Evolutionary conservation across 2,888 invertebrate genomes (phyloP), one percentile per base, ranked within the genome.

Genomic region (Ectemnius continuus): DNA sequence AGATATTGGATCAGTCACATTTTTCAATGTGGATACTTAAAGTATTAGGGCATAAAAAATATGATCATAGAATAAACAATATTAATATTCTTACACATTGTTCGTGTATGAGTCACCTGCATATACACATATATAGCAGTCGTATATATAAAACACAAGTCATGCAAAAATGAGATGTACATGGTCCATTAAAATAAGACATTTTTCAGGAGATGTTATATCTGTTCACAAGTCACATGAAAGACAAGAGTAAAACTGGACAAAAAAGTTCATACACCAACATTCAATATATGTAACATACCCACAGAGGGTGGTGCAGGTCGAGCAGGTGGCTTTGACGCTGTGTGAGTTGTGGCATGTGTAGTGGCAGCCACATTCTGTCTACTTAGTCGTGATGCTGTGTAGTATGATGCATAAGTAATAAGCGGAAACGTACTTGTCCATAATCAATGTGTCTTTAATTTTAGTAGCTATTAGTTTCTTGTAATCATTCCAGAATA

Each of bases 261-360:
- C 4, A 78, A 36, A 75, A 20, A 70, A 46, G 66, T 62, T 36
- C 56, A 66, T 63, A 73, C 48, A 61, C 65, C 73, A 74, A 80
- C 73, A 78, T 72, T 70, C 73, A 74, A 48, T 73, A 66, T 61
- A 68, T 84, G 76, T 85, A 87, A 91, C 91, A 83, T 91, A 91
- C 90, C 91, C 84, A 89, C 88, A 77, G 85, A 87, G 85, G 87
- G 88, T 85, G 90, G 91, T 88, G 90, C 90, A 85, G 91, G 91
- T 86, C 90, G 88, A 85, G 88, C 89, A 79, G 90, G 90, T 86
- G 89, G 88, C 88, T 90, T 90, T 86, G 90, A 86, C 82, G 88
- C 78, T 85, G 85, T 89, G 83, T 88, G 87, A 88, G 86, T 87
- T 81, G 87, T 87, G 78, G 86, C 85, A 70, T 87, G 88, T 88